Conservation (phyloP, 30 jellyfish, hydroid and myxozoan genomes). For the Nemopilema nomurai region DNA sequence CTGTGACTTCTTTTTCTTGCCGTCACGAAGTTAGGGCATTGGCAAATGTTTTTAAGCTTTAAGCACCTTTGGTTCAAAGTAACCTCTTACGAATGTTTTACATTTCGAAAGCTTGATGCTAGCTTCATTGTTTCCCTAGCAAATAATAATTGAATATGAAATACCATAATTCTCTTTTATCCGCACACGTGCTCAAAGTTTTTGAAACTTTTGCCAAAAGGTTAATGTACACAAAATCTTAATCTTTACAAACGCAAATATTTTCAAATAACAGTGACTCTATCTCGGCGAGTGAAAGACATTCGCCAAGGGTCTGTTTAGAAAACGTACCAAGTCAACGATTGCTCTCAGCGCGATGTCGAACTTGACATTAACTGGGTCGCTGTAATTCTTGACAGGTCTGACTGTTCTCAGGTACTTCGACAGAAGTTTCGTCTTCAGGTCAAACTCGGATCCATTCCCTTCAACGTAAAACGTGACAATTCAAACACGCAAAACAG, state of each 20-base stretch:
- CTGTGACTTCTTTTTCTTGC: too few species aligned
- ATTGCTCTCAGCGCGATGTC: constrained; percentile 69
- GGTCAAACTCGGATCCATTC: constrained; percentile 31
- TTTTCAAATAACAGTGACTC: too few species aligned
- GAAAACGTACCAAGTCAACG: constrained; percentile 62
- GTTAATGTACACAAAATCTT: background rate
- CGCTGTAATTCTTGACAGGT: constrained; percentile 50
- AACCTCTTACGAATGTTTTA: background rate
- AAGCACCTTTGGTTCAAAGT: background rate
- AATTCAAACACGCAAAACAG: background rate
- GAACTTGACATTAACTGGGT: constrained; percentile 56
- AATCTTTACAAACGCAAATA: background rate
- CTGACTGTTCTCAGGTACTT: constrained; percentile 48
- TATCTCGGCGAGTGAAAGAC: too few species aligned
- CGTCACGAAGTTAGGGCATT: too few species aligned
- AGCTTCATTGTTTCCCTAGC: background rate
- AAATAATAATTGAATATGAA: too few species aligned
- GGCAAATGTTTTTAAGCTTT: too few species aligned
- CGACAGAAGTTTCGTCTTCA: constrained; percentile 38
- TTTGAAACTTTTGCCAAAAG: background rate
- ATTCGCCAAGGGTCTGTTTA: too few species aligned
- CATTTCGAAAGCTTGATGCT: background rate
- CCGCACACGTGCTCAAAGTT: too few species aligned
- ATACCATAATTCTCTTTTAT: too few species aligned
- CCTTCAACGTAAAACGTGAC: constrained; percentile 1